Evolutionary conservation across 2,113 vertebrate species (phyloP), one percentile per base, ranked within the genome.

Genomic region (Trichomycterus rosablanca): DNA sequence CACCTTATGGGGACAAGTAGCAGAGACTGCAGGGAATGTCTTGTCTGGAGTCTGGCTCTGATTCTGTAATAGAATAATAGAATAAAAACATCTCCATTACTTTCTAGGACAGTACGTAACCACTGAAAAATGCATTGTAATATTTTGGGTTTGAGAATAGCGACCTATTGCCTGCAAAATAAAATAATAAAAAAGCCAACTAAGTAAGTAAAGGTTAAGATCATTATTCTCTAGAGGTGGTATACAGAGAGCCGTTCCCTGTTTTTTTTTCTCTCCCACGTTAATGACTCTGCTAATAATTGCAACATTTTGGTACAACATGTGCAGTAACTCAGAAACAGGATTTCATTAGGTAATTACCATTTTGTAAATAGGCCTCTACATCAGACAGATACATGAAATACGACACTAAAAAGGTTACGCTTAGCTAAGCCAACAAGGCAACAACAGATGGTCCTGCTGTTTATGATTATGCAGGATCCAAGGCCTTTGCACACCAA

Each of bases 1-100:
- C 81, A 89, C 87, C 86, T 89, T 87, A 80, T 89, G 87, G 61
- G 87, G 85, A 75, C 87, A 89, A 52, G 79, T 82, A 54, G 78
- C 71, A 46, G 76, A 73, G 16, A 81, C 68, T 9, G 84, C 80
- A 76, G 66, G 73, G 67, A 87, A 81, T 67, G 86, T 76, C 70
- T 78, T 84, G 62, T 89, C 85, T 18, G 83, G 78, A 43, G 82
- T 84, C 71, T 85, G 85, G 72, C 64, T 72, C 28, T 54, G 78
- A 74, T 85, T 87, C 86, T 88, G 71, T 71, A 81, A 79, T 70
- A 83, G 81, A 81, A 66, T 79, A 67, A 79, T n/a, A n/a, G 65
- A 78, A 80, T 71, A 76, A 52, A 37, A 24, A 59, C 49, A 59
- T 71, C 68, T 74, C 78, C 16, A 20, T 45, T 62, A 15, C 48